These are phyloP conservation scores for Phylloscopus trochilus DNA, from an alignment of 2,113 vertebrate genomes.

Conservation along the genomic window DNA sequence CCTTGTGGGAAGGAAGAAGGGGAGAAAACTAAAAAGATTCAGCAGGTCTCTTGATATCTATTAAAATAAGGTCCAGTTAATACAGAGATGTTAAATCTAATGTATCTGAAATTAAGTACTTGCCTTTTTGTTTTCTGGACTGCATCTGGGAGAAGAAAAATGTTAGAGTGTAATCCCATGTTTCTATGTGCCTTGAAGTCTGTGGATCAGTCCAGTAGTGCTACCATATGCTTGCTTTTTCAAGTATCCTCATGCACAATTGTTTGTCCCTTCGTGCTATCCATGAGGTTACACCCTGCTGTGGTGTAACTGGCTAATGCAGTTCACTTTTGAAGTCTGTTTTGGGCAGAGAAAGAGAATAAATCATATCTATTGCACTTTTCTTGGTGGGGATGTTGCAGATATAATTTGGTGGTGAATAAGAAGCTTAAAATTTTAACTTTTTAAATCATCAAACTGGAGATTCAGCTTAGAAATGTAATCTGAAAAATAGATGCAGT, in stretches of 20 bases:
- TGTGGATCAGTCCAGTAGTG: neutral
- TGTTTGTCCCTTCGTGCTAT: conserved; percentile 16
- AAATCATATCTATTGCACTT: neutral
- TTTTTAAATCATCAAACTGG: neutral
- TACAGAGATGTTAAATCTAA: neutral
- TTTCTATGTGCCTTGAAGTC: neutral
- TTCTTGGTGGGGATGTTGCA: neutral
- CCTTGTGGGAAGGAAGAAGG: neutral
- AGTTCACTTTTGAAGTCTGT: neutral
- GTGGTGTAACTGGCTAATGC: neutral
- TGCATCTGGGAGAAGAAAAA: neutral
- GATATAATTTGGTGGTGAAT: neutral
- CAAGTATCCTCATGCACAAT: neutral
- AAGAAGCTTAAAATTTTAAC: neutral
- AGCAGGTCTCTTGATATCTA: neutral
- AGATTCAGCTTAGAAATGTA: neutral
- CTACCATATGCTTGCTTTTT: neutral
- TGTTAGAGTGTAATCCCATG: neutral
- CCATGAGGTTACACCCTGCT: neutral
- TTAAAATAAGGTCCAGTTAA: neutral
- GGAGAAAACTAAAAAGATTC: neutral
- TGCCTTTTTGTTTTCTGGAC: neutral
- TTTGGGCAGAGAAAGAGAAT: neutral
- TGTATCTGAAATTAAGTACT: neutral
- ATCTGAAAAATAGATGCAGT: neutral